Conservation (phyloP, 2,113 vertebrate genomes). For the Spilogale gracilis region DNA sequence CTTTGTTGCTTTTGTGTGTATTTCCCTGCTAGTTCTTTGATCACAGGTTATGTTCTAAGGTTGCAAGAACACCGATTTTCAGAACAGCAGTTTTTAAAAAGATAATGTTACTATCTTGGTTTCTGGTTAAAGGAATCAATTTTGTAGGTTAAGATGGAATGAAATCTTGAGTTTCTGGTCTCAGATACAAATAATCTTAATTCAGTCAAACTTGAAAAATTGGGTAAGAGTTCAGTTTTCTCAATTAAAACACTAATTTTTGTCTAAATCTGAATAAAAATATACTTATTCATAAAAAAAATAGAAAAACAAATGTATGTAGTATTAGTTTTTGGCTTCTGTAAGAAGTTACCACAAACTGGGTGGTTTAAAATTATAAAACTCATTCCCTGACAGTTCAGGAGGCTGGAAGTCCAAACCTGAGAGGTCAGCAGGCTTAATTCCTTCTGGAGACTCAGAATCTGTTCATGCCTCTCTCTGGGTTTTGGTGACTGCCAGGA, state of each 20-base stretch:
- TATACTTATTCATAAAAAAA: not conserved
- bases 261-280: conserved; percentile 51
- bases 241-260: conserved; percentile 33
- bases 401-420: not conserved
- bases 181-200: not conserved
- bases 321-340: not conserved
- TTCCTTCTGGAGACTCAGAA: not conserved
- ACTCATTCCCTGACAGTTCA: not conserved
- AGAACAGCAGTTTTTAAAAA: not conserved
- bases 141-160: conserved; percentile 4
- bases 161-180: not conserved
- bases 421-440: not conserved
- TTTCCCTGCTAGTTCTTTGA: not conserved
- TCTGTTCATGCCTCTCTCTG: not conserved
- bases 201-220: not conserved
- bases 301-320: not conserved
- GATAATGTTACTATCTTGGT: not conserved
- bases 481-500: not conserved
- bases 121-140: conserved; percentile 41
- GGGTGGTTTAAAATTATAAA: not conserved
- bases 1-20: not conserved
- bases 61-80: not conserved
- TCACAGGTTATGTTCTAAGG: not conserved
- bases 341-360: not conserved
- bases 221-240: conserved; percentile 27